phyloP scores from a whole-genome alignment of 2,797 vertebrate genomes.

The Lacerta agilis region DNA sequence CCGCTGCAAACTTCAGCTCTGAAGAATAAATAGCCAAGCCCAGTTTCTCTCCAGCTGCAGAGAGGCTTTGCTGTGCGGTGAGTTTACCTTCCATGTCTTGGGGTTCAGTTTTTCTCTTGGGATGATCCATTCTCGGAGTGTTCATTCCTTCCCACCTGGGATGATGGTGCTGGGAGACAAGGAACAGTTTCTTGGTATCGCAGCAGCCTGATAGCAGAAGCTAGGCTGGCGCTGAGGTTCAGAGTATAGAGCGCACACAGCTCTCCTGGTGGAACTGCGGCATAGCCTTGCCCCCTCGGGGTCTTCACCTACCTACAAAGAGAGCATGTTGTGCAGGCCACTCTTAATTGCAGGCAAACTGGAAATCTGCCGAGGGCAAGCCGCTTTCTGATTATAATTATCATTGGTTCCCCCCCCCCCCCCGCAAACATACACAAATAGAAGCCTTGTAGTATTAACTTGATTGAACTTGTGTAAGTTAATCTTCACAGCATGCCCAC shows the following conservation, averaged over 20 bases:
- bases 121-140: accelerated
- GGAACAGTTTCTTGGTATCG: background rate
- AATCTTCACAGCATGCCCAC: background rate
- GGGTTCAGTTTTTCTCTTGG: conserved; percentile 49
- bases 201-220: background rate
- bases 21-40: conserved; percentile 39
- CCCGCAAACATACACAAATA: background rate
- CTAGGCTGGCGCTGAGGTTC: background rate
- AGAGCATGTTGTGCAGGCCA: background rate
- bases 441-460: conserved; percentile 5
- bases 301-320: background rate
- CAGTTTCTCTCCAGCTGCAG: conserved; percentile 34
- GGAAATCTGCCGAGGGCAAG: background rate
- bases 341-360: background rate
- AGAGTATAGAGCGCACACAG: too few species aligned
- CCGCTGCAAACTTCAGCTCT: conserved; percentile 52
- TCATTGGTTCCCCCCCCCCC: too few species aligned
- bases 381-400: background rate
- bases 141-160: background rate
- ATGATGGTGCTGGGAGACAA: background rate
- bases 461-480: background rate
- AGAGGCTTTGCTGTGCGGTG: conserved; percentile 66
- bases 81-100: conserved; percentile 53
- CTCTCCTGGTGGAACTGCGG: background rate
- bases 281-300: background rate